Percentiles rank a stretch among this genome's conserved stretches.
phyloP scores from a whole-genome alignment of 2,797 vertebrate species.

The Hypotaenidia philippensis region DNA sequence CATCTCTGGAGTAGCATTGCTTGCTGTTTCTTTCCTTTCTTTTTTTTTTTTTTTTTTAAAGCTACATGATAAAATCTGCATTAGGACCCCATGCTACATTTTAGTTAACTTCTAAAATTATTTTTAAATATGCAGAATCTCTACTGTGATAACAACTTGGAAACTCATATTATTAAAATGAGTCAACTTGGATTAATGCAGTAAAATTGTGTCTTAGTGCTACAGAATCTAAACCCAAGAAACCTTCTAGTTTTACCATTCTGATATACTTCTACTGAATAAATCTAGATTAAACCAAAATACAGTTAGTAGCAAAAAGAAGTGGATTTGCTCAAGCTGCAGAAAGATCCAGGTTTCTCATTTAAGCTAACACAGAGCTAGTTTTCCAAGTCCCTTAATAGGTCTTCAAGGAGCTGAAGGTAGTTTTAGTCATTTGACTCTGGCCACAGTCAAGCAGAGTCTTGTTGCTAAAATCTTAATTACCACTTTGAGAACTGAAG shows the following conservation, averaged over 20 bases:
- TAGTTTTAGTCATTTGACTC: slow-evolving; percentile 27
- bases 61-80: fast-evolving
- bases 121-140: neutral
- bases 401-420: neutral
- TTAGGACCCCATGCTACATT: neutral
- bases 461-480: slow-evolving; percentile 55
- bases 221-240: neutral
- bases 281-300: neutral
- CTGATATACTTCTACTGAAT: neutral
- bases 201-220: neutral
- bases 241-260: neutral
- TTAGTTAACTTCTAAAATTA: neutral
- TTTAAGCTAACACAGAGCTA: neutral
- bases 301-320: neutral
- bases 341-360: neutral
- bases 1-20: neutral
- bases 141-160: neutral
- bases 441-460: slow-evolving; percentile 43
- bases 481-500: slow-evolving; percentile 30
- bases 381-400: slow-evolving; percentile 17
- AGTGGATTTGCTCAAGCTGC: neutral
- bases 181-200: neutral
- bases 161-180: neutral
- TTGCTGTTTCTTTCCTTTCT: neutral
- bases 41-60: neutral